Conservation (phyloP, 2,888 invertebrate species). For the Brenthis hecate region DNA sequence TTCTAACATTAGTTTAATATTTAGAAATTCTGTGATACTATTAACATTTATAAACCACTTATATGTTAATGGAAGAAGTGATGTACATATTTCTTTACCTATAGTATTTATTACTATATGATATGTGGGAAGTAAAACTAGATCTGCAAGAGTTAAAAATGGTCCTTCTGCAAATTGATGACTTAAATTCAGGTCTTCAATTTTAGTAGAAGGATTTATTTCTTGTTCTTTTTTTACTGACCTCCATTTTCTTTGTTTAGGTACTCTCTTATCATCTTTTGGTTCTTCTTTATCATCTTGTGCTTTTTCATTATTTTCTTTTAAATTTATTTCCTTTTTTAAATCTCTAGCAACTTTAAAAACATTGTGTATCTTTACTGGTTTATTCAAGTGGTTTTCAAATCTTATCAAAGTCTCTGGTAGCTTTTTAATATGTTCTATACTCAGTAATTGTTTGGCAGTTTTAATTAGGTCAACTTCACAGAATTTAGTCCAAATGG, state of each 20-base stretch:
- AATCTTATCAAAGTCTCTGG: slow-evolving; percentile 89
- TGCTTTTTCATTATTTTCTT: slow-evolving; percentile 31
- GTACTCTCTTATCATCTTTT: slow-evolving; percentile 48
- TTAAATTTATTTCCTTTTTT: slow-evolving; percentile 58
- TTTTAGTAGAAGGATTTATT: slow-evolving; percentile 71
- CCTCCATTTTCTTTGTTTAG: slow-evolving; percentile 76
- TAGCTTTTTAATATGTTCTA: slow-evolving; percentile 59
- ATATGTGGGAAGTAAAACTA: slow-evolving; percentile 89
- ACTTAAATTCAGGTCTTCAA: slow-evolving; percentile 77
- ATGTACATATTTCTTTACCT: slow-evolving; percentile 53
- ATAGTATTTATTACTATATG: slow-evolving; percentile 82
- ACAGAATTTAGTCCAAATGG: slow-evolving; percentile 96
- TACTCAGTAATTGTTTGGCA: slow-evolving; percentile 69
- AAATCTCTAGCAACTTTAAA: slow-evolving; percentile 86
- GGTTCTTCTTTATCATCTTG: slow-evolving; percentile 35
- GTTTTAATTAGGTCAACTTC: slow-evolving; percentile 89
- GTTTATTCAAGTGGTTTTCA: slow-evolving; percentile 92
- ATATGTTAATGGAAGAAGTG: slow-evolving; percentile 82
- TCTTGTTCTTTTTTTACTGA: slow-evolving; percentile 65
- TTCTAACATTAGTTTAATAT: slow-evolving; percentile 43
- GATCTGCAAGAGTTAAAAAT: slow-evolving; percentile 90
- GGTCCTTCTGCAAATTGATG: slow-evolving; percentile 93
- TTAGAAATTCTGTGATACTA: slow-evolving; percentile 46
- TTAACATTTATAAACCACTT: slow-evolving; percentile 83
- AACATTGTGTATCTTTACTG: slow-evolving; percentile 92